Conservation (phyloP, 2,797 vertebrate species). For the Tangara arthus region DNA sequence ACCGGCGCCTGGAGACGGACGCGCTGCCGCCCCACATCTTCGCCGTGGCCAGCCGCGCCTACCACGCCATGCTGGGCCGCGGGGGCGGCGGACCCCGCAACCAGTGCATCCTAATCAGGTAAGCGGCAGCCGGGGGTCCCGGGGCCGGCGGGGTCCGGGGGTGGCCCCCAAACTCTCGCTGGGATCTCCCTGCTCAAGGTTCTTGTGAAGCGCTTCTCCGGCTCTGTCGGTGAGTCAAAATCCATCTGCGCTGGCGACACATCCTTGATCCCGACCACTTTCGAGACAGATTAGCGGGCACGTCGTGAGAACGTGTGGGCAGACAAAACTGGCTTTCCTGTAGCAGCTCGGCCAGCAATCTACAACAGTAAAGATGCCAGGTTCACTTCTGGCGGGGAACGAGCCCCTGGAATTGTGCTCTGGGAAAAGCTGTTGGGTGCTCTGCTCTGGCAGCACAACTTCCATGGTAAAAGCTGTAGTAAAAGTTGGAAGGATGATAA, state of each 20-base stretch:
- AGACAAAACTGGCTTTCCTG: neutral
- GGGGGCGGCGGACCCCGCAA: constrained; percentile 51
- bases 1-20: constrained; percentile 55
- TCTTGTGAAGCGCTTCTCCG: accelerated
- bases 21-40: constrained; percentile 76
- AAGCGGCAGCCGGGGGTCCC: neutral
- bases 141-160: accelerated
- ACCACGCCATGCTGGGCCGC: constrained; percentile 70
- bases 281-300: accelerated
- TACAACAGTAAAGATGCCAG: accelerated
- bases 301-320: accelerated
- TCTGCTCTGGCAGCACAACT: neutral
- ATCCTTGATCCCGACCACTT: accelerated
- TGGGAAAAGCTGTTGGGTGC: neutral
- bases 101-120: constrained; percentile 81
- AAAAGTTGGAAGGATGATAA: neutral
- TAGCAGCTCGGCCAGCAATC: neutral
- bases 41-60: constrained; percentile 76
- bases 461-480: accelerated
- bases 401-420: neutral
- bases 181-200: accelerated
- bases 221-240: neutral
- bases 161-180: accelerated
- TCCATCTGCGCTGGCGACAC: accelerated
- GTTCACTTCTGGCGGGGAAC: neutral